Evolutionary conservation across 2,113 vertebrate genomes (phyloP).

Genomic region (Hippocampus guttulatus): DNA sequence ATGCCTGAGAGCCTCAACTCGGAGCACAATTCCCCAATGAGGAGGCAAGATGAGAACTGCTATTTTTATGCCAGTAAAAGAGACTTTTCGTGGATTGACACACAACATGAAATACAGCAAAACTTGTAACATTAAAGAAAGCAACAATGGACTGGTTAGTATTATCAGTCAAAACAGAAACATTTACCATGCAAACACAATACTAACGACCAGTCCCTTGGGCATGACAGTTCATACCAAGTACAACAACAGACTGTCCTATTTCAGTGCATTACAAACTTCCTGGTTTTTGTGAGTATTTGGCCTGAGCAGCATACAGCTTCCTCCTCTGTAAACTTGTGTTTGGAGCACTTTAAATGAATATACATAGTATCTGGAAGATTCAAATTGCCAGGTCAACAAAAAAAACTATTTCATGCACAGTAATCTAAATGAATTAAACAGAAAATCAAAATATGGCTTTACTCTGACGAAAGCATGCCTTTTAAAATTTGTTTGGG

Average conservation of each 20-base stretch:
- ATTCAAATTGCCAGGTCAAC: conserved; percentile 11
- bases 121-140: neutral
- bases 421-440: no score
- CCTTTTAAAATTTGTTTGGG: neutral
- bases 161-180: conserved; percentile 3
- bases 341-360: conserved; percentile 32
- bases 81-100: neutral
- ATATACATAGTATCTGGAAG: conserved; percentile 11
- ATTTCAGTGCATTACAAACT: conserved; percentile 18
- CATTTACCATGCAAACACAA: conserved; percentile 15
- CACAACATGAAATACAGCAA: neutral
- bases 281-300: conserved; percentile 24
- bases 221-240: neutral
- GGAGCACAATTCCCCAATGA: neutral
- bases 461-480: neutral
- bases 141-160: neutral
- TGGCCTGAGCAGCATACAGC: conserved; percentile 2
- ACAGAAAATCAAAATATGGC: neutral
- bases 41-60: neutral
- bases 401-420: no score
- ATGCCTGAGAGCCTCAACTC: neutral
- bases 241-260: conserved; percentile 1
- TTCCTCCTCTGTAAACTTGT: conserved; percentile 31
- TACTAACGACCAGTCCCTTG: conserved; percentile 9
- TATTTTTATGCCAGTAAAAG: neutral